phyloP scores from a whole-genome alignment of 2,113 vertebrate species.

The Chamaea fasciata region DNA sequence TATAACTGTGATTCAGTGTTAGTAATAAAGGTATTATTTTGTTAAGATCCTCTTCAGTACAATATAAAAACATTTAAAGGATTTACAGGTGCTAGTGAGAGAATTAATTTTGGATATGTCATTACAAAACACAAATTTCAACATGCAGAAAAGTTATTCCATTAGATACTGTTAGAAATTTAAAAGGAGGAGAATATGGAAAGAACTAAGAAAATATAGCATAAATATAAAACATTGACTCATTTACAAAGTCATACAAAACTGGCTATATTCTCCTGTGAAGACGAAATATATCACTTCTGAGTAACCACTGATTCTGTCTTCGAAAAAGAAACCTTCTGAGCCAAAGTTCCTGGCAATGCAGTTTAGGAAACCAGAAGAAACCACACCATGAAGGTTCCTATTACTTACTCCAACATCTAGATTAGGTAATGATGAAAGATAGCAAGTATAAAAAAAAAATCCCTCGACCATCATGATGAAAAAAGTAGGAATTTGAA shows the following conservation, averaged over 20 bases:
- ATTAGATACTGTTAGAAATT: background rate
- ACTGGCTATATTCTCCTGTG: background rate
- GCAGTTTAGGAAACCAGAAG: background rate
- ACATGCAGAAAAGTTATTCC: background rate
- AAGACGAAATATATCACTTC: background rate
- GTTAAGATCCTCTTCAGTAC: background rate
- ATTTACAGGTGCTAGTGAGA: background rate
- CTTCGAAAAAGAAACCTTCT: background rate
- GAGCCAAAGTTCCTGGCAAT: background rate
- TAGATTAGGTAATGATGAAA: background rate
- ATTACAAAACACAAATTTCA: background rate
- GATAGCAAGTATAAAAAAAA: background rate
- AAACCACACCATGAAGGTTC: background rate
- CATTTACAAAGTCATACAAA: background rate
- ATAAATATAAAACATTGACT: background rate
- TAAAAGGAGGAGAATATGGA: background rate
- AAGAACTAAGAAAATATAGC: background rate
- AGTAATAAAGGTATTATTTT: background rate
- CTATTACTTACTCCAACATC: background rate
- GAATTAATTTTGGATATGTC: background rate
- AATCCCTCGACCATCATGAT: background rate
- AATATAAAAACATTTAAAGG: background rate
- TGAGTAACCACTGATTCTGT: background rate
- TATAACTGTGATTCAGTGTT: background rate
- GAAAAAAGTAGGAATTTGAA: background rate